Base-by-base conservation (phyloP, 2,113 vertebrate species). In the Vidua chalybeata region DNA sequence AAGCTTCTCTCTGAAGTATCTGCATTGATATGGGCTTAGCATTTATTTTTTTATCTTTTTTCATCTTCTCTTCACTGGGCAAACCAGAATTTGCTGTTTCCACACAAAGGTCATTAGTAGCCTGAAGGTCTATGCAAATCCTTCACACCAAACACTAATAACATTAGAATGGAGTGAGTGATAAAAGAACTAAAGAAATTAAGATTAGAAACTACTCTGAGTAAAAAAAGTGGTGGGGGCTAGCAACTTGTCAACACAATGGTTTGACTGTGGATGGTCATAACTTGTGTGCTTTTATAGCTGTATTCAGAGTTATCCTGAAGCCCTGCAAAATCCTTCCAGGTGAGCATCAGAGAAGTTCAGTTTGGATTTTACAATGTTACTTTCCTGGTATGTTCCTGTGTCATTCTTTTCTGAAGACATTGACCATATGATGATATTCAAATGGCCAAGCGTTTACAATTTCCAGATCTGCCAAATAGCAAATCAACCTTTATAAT, bases 401-500 rank as follows among this genome's bases (percentile, higher is more conserved):
- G 96, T 97, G 48, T 94, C 78, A 96, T 95, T 97, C 93, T 98
- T 97, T 96, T 97, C 92, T 95, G 94, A 97, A 98, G 98, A 98
- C 97, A 62, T 84, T 98, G 98, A 98, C 98, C 98, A 98, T 98
- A 98, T 97, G 97, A 99, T 95, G 98, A 98, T 98, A 98, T 98
- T 98, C 98, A 99, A 98, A 98, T 98, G 98, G 98, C 98, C 98
- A 98, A 97, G 97, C 97, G 69, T 98, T 98, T 98, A 97, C 97
- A 98, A 97, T 98, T 98, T 97, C 98, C 98, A 98, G 97, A 98
- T 98, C 98, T 98, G 98, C 98, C 97, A 98, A 99, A 98, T 98
- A 99, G 97, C 98, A 92, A 99, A 99, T 99, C 98, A 99, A 99
- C 99, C 99, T 99, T 99, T 99, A 98, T 99, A 99, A 99, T 99